A percentile compares a stretch with the other conserved stretches of the same genome.
Conservation (phyloP, 2,113 vertebrate species). For the Neodontobutis hainanensis region DNA sequence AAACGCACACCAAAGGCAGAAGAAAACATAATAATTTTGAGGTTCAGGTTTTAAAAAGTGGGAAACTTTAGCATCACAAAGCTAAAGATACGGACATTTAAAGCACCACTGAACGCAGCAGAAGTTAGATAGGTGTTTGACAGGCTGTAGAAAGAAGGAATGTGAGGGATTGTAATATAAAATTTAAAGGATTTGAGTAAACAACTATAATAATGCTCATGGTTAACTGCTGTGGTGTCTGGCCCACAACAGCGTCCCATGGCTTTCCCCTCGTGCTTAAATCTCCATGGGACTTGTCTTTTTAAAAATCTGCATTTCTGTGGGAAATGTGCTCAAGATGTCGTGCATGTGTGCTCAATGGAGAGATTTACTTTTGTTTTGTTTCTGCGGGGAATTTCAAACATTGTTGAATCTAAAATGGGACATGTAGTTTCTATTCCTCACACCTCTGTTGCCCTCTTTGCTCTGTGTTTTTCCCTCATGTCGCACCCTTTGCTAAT, state of each 20-base stretch:
- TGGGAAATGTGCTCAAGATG: constrained; percentile 24
- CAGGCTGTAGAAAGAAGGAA: too few species aligned
- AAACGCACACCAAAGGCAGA: background rate
- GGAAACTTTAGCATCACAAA: too few species aligned
- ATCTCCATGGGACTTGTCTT: constrained; percentile 2
- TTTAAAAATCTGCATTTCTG: constrained; percentile 32
- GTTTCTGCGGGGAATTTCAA: constrained; percentile 53
- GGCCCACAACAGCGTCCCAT: background rate
- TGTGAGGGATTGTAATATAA: too few species aligned
- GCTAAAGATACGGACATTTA: too few species aligned
- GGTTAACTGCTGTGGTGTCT: constrained; percentile 2
- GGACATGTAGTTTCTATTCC: constrained; percentile 8
- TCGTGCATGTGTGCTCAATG: background rate
- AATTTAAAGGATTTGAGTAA: background rate
- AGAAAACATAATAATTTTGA: too few species aligned
- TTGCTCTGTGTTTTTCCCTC: constrained; percentile 16
- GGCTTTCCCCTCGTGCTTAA: constrained; percentile 3
- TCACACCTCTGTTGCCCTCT: background rate
- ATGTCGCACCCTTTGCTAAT: constrained; percentile 49
- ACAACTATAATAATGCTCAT: constrained; percentile 9
- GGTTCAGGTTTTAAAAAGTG: too few species aligned
- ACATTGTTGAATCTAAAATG: constrained; percentile 35
- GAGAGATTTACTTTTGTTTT: background rate
- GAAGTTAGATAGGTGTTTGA: too few species aligned
- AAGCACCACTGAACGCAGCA: too few species aligned